A percentile compares a stretch with the other conserved stretches of the same genome.
Evolutionary conservation across 2,888 invertebrate species (phyloP).

Genomic region (Pomacea canaliculata): DNA sequence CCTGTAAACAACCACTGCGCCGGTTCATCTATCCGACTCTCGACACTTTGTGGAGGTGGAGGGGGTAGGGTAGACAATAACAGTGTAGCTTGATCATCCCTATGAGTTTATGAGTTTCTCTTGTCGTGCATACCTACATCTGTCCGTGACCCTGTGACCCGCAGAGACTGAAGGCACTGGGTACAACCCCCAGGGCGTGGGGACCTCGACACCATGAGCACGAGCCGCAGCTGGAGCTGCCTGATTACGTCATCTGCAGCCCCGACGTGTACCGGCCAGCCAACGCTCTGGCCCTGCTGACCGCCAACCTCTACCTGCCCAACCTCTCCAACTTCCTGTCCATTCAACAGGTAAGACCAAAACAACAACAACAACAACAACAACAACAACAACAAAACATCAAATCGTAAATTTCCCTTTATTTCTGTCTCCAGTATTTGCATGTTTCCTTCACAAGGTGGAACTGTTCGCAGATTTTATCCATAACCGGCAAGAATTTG

Average conservation of each 20-base stretch:
- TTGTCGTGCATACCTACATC: no score
- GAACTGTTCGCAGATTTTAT: no score
- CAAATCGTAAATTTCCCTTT: background rate
- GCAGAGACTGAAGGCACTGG: conserved; percentile 48
- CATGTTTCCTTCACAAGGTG: no score
- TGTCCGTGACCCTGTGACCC: background rate
- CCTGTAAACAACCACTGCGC: no score
- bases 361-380: no score
- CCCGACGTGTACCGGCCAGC: conserved; percentile 55
- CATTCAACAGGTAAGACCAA: conserved; percentile 40
- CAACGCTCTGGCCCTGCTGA: conserved; percentile 55
- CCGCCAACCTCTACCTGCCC: conserved; percentile 59
- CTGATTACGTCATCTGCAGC: conserved; percentile 60
- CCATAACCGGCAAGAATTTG: no score
- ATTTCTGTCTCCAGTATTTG: background rate
- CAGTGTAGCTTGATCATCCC: no score
- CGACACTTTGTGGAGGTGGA: no score
- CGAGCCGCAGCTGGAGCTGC: conserved; percentile 41
- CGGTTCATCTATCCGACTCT: no score
- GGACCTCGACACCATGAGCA: conserved; percentile 53
- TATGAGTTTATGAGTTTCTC: no score
- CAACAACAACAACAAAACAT: no score
- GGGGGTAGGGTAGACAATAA: no score
- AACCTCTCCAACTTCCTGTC: conserved; percentile 48
- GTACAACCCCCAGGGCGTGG: conserved; percentile 51